Conservation (phyloP, 2,888 invertebrate species). For the Metopia argyrocephala region DNA sequence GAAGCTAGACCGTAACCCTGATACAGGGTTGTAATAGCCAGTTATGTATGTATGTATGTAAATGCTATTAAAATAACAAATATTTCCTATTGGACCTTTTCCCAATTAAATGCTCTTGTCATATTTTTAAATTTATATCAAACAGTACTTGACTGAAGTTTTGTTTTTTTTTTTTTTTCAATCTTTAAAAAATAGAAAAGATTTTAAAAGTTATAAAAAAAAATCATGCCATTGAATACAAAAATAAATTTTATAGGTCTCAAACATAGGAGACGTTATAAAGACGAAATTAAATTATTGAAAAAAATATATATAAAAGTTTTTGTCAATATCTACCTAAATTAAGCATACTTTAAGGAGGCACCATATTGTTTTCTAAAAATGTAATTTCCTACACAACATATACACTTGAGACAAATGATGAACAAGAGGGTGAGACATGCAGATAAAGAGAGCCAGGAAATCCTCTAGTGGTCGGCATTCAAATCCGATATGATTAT, state of each 20-base stretch:
- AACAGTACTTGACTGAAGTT: constrained; percentile 16
- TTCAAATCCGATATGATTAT: neutral
- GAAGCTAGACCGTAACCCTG: too few species aligned
- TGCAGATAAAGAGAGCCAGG: neutral
- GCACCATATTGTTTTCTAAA: constrained; percentile 37
- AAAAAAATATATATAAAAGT: neutral
- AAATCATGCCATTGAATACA: neutral
- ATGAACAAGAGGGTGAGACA: neutral
- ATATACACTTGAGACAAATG: neutral
- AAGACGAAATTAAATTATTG: neutral
- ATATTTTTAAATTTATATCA: constrained; percentile 29
- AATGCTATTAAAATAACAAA: neutral
- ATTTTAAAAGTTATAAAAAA: neutral
- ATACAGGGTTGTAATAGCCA: neutral
- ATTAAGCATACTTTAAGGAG: constrained; percentile 22
- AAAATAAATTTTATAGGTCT: constrained; percentile 20
- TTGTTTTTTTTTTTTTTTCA: neutral
- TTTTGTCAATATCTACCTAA: neutral
- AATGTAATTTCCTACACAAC: constrained; percentile 40
- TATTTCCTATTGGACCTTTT: constrained; percentile 4
- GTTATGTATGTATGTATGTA: too few species aligned
- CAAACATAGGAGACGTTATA: neutral
- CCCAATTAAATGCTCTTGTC: neutral
- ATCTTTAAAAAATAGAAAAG: neutral
- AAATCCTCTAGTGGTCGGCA: constrained; percentile 32